phyloP scores from a whole-genome alignment of 2,113 vertebrate species.

The Crotalus helleri region DNA sequence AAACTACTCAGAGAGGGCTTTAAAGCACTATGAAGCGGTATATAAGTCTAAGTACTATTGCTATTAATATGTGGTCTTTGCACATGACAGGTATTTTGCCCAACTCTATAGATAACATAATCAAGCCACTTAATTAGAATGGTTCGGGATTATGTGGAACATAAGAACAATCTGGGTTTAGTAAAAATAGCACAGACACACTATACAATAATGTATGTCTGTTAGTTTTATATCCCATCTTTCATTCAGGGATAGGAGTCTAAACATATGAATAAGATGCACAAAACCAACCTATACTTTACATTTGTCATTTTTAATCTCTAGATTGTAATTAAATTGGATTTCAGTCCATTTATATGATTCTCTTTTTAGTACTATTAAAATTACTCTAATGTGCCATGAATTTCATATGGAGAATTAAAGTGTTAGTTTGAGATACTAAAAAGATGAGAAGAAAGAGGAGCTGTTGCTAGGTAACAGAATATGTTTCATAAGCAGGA shows the following conservation, averaged over 20 bases:
- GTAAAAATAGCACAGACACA: neutral
- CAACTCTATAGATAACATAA: neutral
- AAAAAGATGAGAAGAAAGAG: neutral
- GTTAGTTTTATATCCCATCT: neutral
- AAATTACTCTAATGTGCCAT: neutral
- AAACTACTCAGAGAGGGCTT: too few relatives aligned
- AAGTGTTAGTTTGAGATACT: neutral
- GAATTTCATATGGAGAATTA: neutral
- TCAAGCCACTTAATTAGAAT: neutral
- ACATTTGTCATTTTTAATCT: neutral
- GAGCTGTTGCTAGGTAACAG: neutral
- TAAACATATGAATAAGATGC: neutral
- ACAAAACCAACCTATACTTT: neutral
- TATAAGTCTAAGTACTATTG: too few relatives aligned
- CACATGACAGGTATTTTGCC: neutral
- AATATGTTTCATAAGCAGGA: neutral
- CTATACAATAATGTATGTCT: neutral
- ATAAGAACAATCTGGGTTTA: neutral
- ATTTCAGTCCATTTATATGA: neutral
- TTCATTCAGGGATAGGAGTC: neutral
- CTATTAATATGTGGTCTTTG: too few relatives aligned
- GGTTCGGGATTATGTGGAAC: neutral
- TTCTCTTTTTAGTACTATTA: neutral
- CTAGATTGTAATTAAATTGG: neutral
- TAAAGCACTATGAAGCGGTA: too few relatives aligned